Evolutionary conservation across 2,113 vertebrate species (phyloP).

Genomic region (Rhea americana): DNA sequence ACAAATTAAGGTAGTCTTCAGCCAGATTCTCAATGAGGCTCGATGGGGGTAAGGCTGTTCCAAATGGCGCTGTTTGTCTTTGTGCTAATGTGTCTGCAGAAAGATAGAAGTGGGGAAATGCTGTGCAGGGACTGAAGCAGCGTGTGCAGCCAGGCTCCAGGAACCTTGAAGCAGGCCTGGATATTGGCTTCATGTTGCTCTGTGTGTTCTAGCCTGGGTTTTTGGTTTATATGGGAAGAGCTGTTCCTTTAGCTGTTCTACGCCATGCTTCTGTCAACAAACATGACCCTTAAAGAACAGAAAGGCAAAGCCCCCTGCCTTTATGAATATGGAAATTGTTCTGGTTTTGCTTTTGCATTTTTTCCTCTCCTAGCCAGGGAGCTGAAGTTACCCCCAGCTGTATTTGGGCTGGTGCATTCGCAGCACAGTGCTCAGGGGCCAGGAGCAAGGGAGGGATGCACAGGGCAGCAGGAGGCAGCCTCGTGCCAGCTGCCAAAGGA

Average conservation of each 20-base stretch:
- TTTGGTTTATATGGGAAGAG: not conserved
- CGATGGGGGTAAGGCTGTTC: not conserved
- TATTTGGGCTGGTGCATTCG: not conserved
- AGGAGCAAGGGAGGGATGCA: not conserved
- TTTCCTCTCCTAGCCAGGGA: not conserved
- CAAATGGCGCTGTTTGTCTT: slow-evolving; percentile 2
- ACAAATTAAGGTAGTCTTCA: slow-evolving; percentile 22
- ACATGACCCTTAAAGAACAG: not conserved
- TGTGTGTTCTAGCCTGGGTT: not conserved
- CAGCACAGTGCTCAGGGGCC: not conserved
- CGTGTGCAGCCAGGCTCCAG: not conserved
- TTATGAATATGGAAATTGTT: not conserved
- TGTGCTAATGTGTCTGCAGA: not conserved
- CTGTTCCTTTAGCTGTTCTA: not conserved
- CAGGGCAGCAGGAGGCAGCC: not conserved
- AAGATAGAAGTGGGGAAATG: not conserved
- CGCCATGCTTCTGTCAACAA: not conserved
- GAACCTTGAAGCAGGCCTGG: not conserved
- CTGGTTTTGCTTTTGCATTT: not conserved
- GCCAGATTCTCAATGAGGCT: slow-evolving; percentile 13
- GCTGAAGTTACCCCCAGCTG: not conserved
- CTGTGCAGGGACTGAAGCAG: not conserved
- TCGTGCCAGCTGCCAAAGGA: not conserved
- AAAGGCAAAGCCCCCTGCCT: not conserved
- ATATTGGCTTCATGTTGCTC: not conserved